A percentile compares a stretch with the other conserved stretches of the same genome.
Conservation (phyloP, 2,888 invertebrate species). For the Melikaiella ostensackeni region DNA sequence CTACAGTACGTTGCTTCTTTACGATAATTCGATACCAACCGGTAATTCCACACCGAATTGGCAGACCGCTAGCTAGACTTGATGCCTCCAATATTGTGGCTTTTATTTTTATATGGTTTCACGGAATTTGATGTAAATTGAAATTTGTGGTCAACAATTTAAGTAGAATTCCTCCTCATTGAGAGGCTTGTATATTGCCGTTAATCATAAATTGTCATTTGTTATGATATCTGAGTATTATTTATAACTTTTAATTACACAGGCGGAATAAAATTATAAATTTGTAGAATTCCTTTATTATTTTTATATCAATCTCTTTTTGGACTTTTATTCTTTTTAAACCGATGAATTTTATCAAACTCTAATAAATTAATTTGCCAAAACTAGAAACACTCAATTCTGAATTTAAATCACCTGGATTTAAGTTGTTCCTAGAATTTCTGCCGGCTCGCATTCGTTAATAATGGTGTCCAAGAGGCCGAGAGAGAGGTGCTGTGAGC, state of each 20-base stretch:
- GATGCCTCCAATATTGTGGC: constrained; percentile 9
- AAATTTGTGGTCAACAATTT: constrained; percentile 27
- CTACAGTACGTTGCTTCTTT: constrained; percentile 14
- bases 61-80: constrained; percentile 22
- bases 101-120: constrained; percentile 28
- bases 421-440: too few relatives aligned
- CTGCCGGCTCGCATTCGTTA: too few relatives aligned
- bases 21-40: constrained; percentile 31
- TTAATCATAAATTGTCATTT: constrained; percentile 1
- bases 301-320: too few relatives aligned
- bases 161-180: background rate
- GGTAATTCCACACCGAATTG: constrained; percentile 28
- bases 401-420: too few relatives aligned
- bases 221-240: background rate
- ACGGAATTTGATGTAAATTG: constrained; percentile 29
- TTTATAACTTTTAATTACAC: background rate
- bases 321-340: too few relatives aligned
- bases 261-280: too few relatives aligned
- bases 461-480: too few relatives aligned
- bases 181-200: background rate
- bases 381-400: background rate
- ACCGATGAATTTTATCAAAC: too few relatives aligned
- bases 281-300: too few relatives aligned
- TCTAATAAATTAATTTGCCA: background rate
- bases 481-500: too few relatives aligned